phyloP scores from a whole-genome alignment of 2,113 vertebrate genomes.

The Andinoacara biseriatus region DNA sequence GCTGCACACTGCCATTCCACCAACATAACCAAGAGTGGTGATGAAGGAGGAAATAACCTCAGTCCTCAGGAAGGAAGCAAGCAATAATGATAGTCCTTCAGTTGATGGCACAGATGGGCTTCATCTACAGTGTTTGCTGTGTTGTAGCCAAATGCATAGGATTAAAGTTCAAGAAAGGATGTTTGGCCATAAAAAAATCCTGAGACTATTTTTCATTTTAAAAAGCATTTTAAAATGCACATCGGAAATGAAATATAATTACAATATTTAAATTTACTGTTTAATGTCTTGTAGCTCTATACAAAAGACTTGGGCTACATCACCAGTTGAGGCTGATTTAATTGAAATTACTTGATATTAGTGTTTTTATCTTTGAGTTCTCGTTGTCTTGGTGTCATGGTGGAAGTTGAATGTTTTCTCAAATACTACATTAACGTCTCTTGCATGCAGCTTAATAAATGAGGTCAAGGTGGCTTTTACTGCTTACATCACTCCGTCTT shows the following conservation, averaged over 20 bases:
- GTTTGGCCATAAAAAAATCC: too few relatives aligned
- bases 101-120: background rate
- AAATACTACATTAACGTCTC: background rate
- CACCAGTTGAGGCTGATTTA: background rate
- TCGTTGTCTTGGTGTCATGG: background rate
- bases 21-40: background rate
- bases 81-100: background rate
- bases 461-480: background rate
- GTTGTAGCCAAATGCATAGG: background rate
- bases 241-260: background rate
- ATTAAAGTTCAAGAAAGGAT: background rate
- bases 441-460: constrained; percentile 4
- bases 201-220: too few relatives aligned
- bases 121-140: background rate
- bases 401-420: background rate
- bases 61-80: background rate
- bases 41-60: constrained; percentile 3
- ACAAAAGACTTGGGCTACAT: background rate
- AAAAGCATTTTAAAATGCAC: background rate
- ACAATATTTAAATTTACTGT: background rate
- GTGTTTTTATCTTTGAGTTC: background rate
- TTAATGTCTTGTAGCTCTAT: background rate
- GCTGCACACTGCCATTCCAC: background rate
- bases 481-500: background rate
- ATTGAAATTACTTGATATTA: background rate